Conservation (phyloP, 2,797 vertebrate genomes). For the Cossypha caffra region DNA sequence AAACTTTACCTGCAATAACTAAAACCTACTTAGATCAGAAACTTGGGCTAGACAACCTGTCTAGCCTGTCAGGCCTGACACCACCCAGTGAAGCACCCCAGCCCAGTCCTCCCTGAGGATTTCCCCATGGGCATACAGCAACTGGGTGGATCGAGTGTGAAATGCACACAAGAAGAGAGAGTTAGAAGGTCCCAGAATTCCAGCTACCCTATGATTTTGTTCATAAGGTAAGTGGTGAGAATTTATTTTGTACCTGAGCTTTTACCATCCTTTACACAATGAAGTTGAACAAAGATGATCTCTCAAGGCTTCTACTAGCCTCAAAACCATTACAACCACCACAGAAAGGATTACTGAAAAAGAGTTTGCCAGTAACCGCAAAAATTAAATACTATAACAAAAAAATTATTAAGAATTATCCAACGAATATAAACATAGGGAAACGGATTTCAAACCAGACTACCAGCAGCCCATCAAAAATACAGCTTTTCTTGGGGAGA, state of each 20-base stretch:
- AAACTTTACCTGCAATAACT: background rate
- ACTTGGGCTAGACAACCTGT: background rate
- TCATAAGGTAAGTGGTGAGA: background rate
- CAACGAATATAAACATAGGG: background rate
- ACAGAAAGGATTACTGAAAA: background rate
- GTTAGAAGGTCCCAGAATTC: background rate
- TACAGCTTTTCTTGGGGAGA: background rate
- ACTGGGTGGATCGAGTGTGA: background rate
- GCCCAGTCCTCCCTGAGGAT: background rate
- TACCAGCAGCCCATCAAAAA: background rate
- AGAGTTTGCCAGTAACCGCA: background rate
- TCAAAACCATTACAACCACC: background rate
- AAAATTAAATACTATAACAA: background rate
- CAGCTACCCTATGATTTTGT: background rate
- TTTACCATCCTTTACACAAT: background rate
- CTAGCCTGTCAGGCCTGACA: background rate
- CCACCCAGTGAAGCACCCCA: background rate
- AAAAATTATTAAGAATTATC: background rate
- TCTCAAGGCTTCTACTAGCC: background rate
- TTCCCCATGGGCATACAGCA: background rate
- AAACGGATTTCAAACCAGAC: background rate
- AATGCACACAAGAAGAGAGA: background rate
- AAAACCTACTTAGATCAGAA: background rate
- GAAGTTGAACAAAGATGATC: background rate
- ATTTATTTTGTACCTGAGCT: background rate